A percentile compares a stretch with the other conserved stretches of the same genome.
Conservation (phyloP, 2,888 invertebrate genomes). For the Cephonodes hylas region DNA sequence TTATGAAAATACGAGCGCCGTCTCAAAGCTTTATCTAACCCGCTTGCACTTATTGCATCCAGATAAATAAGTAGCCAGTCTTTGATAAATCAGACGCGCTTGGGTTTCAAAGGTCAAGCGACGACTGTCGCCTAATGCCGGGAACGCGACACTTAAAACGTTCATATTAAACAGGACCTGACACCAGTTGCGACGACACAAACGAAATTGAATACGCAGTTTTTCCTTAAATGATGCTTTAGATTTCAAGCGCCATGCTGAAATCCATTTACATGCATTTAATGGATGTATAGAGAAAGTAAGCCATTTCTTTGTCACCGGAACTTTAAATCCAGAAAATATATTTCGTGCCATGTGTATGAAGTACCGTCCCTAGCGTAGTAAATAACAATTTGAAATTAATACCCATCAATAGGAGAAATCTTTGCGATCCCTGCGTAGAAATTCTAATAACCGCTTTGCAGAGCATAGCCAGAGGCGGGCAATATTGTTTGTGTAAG, state of each 20-base stretch:
- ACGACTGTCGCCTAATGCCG: neutral
- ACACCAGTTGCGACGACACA: neutral
- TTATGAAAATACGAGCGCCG: neutral
- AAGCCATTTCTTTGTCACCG: too few relatives aligned
- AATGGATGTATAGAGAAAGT: too few relatives aligned
- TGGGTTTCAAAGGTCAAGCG: slow-evolving; percentile 1
- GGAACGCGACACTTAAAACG: neutral
- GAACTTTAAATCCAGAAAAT: too few relatives aligned
- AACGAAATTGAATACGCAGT: neutral
- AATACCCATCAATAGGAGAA: neutral
- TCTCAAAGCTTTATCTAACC: neutral
- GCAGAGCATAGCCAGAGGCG: neutral
- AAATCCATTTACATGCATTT: neutral
- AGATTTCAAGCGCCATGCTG: neutral
- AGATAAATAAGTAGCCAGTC: neutral
- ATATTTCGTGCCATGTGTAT: too few relatives aligned
- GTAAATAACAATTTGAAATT: neutral
- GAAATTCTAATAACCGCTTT: neutral
- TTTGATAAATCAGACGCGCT: neutral
- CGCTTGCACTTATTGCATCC: neutral
- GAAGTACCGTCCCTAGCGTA: neutral
- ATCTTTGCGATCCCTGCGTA: neutral
- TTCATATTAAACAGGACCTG: slow-evolving; percentile 4
- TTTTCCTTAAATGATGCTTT: neutral
- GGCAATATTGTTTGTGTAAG: neutral